Evolutionary conservation across 2,797 vertebrate species (phyloP), one percentile per base, ranked within the genome.

Genomic region (Apogon talboti): DNA sequence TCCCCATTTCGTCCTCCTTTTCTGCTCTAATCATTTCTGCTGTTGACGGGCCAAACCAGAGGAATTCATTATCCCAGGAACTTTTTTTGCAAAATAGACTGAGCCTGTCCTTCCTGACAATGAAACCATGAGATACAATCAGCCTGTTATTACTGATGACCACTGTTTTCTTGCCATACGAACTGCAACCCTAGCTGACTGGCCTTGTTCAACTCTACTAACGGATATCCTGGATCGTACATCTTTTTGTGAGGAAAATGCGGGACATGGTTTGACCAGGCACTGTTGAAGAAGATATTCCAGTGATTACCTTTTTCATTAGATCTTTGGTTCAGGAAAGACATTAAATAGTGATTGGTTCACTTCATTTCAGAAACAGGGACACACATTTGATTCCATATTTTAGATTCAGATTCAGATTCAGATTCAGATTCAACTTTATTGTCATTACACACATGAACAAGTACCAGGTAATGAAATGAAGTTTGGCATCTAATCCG

Each of bases 31-130:
- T 63, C 45, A 30, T 77, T 77, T 85, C 52, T 72, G 21, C 54
- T 49, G 70, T 63, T 85, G 84, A 79, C 80, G 71, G 74, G 87
- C 56, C 80, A 79, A 85, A 79, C 74, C 73, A 63, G 65, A 87
- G 78, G 67, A 83, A 83, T 86, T 83, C 74, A 81, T 84, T 84
- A 80, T 84, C 73, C 79, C 24, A 18, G 61, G 88, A 82, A 84
- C 30, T 2, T 77, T 28, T 28, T 76, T 55, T 58, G 41, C 67
- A 74, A 66, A 74, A 58, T 51, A 75, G 45, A 75, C 43, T 56
- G 35, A 58, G 68, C 75, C 67, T 56, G 47, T 47, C 19, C 52
- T 67, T 71, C 38, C 56, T 66, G 70, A 83, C 56, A 79, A 77
- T 81, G 45, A 78, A 81, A 70, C 50, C 12, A 28, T 54, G 19